A percentile compares a stretch with the other conserved stretches of the same genome.
These are phyloP conservation scores for Cryptophagus acutangulus DNA, from an alignment of 2,888 invertebrate genomes.

Conservation along the genomic window DNA sequence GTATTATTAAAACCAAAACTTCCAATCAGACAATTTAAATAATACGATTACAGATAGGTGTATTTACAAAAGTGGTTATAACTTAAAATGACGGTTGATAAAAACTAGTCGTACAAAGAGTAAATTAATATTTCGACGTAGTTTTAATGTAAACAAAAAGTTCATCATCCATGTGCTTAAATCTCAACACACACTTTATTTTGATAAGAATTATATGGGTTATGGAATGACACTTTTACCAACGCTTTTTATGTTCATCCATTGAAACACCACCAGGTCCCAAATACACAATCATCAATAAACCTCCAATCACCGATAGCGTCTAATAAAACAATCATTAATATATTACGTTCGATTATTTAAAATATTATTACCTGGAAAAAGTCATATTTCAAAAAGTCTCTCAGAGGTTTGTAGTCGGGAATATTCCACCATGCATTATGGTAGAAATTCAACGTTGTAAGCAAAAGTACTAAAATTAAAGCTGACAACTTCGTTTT, in stretches of 20 bases:
- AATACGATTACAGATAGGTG: no score
- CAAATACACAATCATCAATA: constrained; percentile 95
- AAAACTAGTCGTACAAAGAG: no score
- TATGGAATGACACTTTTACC: constrained; percentile 60
- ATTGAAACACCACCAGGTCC: constrained; percentile 99
- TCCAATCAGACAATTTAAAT: no score
- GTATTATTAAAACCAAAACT: no score
- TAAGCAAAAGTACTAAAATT: constrained; percentile 83
- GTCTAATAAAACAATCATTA: constrained; percentile 70
- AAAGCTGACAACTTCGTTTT: constrained; percentile 98
- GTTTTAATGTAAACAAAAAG: no score
- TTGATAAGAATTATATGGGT: constrained; percentile 19
- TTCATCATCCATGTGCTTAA: no score
- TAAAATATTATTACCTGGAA: constrained; percentile 76
- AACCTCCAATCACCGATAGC: constrained; percentile 95
- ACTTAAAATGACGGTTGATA: no score
- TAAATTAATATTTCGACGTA: no score
- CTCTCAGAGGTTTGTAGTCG: constrained; percentile 89
- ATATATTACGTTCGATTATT: constrained; percentile 1
- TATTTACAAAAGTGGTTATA: no score
- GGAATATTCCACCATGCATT: constrained; percentile 99
- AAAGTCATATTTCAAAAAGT: constrained; percentile 99
- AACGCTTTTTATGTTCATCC: constrained; percentile 99
- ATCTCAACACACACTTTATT: constrained; percentile 9
- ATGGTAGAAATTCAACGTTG: constrained; percentile 90